phyloP scores from a whole-genome alignment of 2,888 invertebrate species.

The Eristalinus aeneus region DNA sequence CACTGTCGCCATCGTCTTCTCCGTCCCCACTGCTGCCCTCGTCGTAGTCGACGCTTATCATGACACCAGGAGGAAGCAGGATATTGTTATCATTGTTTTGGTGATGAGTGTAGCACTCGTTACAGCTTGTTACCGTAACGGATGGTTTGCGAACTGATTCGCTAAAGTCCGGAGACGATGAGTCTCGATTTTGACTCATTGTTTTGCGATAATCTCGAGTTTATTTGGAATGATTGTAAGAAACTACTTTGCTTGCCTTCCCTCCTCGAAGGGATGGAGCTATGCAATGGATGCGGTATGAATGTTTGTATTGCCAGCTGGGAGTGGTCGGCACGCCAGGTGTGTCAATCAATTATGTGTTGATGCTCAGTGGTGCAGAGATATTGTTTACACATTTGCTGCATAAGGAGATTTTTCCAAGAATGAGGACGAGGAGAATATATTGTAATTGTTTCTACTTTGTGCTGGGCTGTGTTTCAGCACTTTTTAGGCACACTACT shows the following conservation, averaged over 20 bases:
- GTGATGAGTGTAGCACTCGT: not conserved
- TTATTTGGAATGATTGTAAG: not conserved
- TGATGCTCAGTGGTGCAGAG: not conserved
- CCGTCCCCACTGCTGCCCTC: not conserved
- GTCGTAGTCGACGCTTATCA: not conserved
- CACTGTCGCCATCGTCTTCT: not conserved
- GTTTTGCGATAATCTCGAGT: not conserved
- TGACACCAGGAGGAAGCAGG: not conserved
- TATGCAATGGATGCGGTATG: not conserved
- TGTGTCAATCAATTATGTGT: not conserved
- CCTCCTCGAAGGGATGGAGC: not conserved
- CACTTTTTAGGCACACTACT: too few species aligned
- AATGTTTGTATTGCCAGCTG: not conserved
- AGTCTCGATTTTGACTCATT: not conserved
- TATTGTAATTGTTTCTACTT: too few species aligned
- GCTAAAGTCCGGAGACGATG: not conserved
- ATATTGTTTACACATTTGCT: not conserved
- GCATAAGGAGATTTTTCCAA: too few species aligned
- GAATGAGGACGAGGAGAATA: too few species aligned
- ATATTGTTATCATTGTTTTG: not conserved
- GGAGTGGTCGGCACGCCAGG: not conserved
- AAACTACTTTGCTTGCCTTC: not conserved
- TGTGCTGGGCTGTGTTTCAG: too few species aligned
- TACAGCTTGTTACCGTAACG: not conserved
- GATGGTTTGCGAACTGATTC: not conserved